These are phyloP conservation scores for Micrastur ruficollis DNA, from an alignment of 2,797 vertebrate species.

Conservation along the genomic window DNA sequence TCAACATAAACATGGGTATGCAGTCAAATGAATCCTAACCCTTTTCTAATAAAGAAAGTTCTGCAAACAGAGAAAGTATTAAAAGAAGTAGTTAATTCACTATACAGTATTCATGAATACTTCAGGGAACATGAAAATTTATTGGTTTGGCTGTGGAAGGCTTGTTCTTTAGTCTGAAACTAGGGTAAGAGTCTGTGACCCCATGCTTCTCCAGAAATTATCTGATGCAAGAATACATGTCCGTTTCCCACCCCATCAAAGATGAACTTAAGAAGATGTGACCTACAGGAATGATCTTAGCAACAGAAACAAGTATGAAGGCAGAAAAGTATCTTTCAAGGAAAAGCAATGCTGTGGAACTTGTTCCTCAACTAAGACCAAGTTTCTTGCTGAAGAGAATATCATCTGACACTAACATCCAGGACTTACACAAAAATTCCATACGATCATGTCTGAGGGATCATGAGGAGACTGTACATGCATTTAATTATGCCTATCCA, in stretches of 20 bases:
- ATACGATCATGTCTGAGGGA: not conserved
- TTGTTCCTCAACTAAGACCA: not conserved
- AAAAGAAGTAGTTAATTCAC: not conserved
- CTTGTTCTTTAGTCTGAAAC: not conserved
- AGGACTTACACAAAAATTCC: not conserved
- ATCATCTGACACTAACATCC: not conserved
- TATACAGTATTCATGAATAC: not conserved
- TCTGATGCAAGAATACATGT: not conserved
- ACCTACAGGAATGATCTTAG: not conserved
- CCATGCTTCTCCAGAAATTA: not conserved
- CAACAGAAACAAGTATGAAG: not conserved
- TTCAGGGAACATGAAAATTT: not conserved
- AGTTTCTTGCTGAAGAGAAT: not conserved
- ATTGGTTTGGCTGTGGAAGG: not conserved
- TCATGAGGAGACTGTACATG: not conserved
- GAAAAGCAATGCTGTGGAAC: not conserved
- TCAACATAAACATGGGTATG: not conserved
- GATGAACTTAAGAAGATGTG: not conserved
- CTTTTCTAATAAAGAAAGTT: not conserved
- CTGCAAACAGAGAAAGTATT: not conserved
- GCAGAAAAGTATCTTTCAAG: not conserved
- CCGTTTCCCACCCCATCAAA: not conserved
- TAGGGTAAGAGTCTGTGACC: not conserved
- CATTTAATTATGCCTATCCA: not conserved
- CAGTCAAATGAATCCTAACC: not conserved